Conservation (phyloP, 2,888 invertebrate genomes). For the Melitaea athalia region DNA sequence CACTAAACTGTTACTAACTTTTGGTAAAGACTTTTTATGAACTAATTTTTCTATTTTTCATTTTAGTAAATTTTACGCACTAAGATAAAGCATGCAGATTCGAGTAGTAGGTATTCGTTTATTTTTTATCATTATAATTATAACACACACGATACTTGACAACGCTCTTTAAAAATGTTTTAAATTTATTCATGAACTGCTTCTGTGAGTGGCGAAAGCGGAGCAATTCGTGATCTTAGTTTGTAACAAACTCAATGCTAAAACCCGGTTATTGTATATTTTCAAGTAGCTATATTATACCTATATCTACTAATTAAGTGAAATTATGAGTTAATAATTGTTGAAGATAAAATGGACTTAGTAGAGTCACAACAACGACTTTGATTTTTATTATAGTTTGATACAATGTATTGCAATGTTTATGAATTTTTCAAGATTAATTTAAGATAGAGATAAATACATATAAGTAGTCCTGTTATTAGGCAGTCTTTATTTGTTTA, state of each 20-base stretch:
- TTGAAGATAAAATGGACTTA: constrained; percentile 2
- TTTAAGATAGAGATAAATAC: too few species aligned
- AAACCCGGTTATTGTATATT: constrained; percentile 34
- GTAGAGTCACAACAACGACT: not conserved
- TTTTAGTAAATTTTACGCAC: not conserved
- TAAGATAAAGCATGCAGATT: too few species aligned
- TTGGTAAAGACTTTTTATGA: too few species aligned
- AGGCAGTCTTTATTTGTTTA: too few species aligned
- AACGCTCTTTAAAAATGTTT: constrained; percentile 25
- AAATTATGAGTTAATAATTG: constrained; percentile 24
- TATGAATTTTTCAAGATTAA: too few species aligned
- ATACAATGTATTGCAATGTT: too few species aligned
- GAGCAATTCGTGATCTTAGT: constrained; percentile 42
- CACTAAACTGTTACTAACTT: too few species aligned
- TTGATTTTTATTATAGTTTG: not conserved
- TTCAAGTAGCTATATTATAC: constrained; percentile 30
- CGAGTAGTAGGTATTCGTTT: not conserved
- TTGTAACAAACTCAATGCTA: constrained; percentile 39
- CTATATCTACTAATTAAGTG: constrained; percentile 33
- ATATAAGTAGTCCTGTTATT: too few species aligned
- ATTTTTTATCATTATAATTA: not conserved
- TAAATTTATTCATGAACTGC: constrained; percentile 39
- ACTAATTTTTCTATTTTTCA: not conserved
- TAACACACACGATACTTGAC: constrained; percentile 15
- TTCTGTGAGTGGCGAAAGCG: constrained; percentile 40